phyloP scores from a whole-genome alignment of 2,888 invertebrate genomes.

The Nomada ruficornis region DNA sequence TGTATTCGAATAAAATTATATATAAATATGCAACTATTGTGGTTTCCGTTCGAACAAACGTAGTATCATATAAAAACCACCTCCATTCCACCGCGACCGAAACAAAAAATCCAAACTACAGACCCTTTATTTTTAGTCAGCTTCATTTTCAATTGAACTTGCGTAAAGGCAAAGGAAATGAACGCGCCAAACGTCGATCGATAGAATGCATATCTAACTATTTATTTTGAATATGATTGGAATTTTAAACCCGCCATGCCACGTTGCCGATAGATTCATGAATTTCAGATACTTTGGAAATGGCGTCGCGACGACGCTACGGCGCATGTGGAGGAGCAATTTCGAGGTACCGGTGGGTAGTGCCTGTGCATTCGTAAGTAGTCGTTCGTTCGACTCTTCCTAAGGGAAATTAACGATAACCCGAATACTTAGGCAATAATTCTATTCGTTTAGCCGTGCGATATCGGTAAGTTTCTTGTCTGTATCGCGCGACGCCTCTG shows the following conservation, averaged over 20 bases:
- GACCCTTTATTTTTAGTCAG: neutral
- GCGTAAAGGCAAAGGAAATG: neutral
- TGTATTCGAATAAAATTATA: no score
- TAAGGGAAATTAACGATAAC: conserved; percentile 1
- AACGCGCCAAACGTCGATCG: conserved; percentile 5
- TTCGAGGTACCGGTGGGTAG: conserved; percentile 1
- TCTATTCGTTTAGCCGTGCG: neutral
- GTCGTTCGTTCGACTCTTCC: neutral
- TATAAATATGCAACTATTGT: no score
- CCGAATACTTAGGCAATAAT: neutral
- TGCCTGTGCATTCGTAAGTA: neutral
- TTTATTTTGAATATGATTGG: conserved; percentile 63
- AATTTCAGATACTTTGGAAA: conserved; percentile 55
- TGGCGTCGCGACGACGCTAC: conserved; percentile 30
- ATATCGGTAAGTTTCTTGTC: neutral
- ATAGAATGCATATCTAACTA: conserved; percentile 54
- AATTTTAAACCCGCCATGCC: conserved; percentile 51
- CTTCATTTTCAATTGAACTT: conserved; percentile 21
- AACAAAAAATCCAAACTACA: no score
- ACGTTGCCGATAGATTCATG: conserved; percentile 56
- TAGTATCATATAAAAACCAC: no score
- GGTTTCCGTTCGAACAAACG: no score
- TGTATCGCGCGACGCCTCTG: neutral
- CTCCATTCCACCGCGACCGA: no score
- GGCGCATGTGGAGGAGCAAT: conserved; percentile 28